These are phyloP conservation scores for Rhagoletis zephyria DNA, from an alignment of 1,140 invertebrate genomes.

Conservation along the genomic window DNA sequence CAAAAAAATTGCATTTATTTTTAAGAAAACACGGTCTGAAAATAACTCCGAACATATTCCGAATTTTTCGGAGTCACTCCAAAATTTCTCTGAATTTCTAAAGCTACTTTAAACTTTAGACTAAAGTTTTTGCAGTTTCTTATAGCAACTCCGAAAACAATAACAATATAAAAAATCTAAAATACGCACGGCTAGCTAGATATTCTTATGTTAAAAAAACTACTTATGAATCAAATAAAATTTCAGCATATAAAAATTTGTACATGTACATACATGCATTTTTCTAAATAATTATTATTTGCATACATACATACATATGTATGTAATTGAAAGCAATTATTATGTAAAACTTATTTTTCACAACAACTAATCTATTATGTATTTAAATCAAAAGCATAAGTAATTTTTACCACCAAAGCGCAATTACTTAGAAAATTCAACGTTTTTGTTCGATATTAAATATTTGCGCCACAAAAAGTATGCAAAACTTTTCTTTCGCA, in stretches of 20 bases:
- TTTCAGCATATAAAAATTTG: too few species aligned
- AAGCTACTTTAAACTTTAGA: neutral
- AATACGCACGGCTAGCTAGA: too few species aligned
- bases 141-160: conserved; percentile 12
- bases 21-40: neutral
- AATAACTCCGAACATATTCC: neutral
- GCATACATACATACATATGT: too few species aligned
- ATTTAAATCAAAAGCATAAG: neutral
- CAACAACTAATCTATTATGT: too few species aligned
- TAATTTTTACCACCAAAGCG: neutral
- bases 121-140: neutral
- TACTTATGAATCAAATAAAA: too few species aligned
- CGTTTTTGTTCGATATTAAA: neutral
- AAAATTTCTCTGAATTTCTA: neutral
- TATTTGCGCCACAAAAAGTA: neutral
- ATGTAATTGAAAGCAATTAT: neutral
- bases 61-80: neutral
- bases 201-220: neutral
- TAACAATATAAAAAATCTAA: neutral
- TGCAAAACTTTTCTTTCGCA: neutral
- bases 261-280: too few species aligned
- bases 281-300: too few species aligned
- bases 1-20: too few species aligned
- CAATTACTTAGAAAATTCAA: neutral
- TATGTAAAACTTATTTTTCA: neutral